Conservation (phyloP, 2,113 vertebrate genomes). For the Deroptyus accipitrinus region DNA sequence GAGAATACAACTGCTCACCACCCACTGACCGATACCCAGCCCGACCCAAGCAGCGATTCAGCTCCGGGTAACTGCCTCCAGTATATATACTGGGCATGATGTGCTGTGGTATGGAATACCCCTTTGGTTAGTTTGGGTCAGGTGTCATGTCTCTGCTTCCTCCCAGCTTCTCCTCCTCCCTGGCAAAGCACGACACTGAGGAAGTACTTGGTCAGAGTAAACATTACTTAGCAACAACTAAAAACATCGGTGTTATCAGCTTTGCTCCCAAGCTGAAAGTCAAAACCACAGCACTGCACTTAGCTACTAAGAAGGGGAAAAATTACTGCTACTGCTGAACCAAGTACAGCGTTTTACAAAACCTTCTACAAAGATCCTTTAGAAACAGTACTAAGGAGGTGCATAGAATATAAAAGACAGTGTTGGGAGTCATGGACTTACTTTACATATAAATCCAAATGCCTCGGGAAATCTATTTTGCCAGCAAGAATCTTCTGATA, state of each 20-base stretch:
- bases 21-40: too few relatives aligned
- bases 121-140: too few relatives aligned
- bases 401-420: neutral
- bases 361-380: neutral
- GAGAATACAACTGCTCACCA: too few relatives aligned
- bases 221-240: neutral
- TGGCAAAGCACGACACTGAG: too few relatives aligned
- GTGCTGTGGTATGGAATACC: too few relatives aligned
- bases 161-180: too few relatives aligned
- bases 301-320: neutral
- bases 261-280: neutral
- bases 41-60: too few relatives aligned
- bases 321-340: neutral
- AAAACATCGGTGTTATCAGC: neutral
- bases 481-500: slow-evolving; percentile 97
- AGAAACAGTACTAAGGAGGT: neutral
- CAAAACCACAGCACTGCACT: neutral
- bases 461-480: slow-evolving; percentile 93
- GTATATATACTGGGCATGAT: too few relatives aligned
- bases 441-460: slow-evolving; percentile 96
- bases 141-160: too few relatives aligned
- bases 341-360: neutral
- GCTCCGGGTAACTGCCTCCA: too few relatives aligned
- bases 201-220: neutral
- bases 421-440: slow-evolving; percentile 64